Base-by-base conservation (phyloP, 1,140 invertebrate species). In the Nasonia vitripennis region DNA sequence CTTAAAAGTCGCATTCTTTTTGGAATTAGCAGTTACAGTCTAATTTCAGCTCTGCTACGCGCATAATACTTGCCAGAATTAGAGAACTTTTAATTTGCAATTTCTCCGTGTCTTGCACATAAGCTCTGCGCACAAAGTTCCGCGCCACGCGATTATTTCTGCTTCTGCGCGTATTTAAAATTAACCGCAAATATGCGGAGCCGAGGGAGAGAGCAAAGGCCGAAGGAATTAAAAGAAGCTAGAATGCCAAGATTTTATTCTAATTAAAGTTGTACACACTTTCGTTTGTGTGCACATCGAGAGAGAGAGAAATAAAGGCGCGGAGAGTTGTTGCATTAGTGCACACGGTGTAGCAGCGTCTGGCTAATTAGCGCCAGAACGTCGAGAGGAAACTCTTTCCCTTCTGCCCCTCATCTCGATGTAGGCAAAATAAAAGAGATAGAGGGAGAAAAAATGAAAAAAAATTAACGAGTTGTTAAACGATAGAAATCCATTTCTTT, bases 221-320 rank as follows among this genome's bases (percentile, higher is more conserved):
- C 37, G 6, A 51, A 27, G 20, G 14, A 68, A 80, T 80, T 70
- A 70, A 80, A 80, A 80, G 62, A 80, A 80, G 6, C 51, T 78
- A 41, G 55, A 27, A 23, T 23, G 45, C 48, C 62, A 67, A 77
- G 31, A 77, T 83, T 83, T 83, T 41, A 75, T 83, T 83, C 71
- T 75, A 83, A 83, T 74, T 78, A 78, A 83, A 83, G 81, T 37
- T 83, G 31, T 75, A 83, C 77, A 75, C 81, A 77, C 74, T 83
- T 83, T 83, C 37, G n/a, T 78, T 83, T 1, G 41, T 45, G 9
- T 45, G 9, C 10, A 10, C 34, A 37, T 37, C 41, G 41, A 45
- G 23, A 37, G 27, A 70, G n/a, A 37, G 6, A 34, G 51, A 51
- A 62, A 79, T 79, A 79, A 62, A 79, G 78, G 78, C 78, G 31